These are phyloP conservation scores for Spinibarbus caldwelli DNA, from an alignment of 2,797 vertebrate genomes.

Conservation along the genomic window DNA sequence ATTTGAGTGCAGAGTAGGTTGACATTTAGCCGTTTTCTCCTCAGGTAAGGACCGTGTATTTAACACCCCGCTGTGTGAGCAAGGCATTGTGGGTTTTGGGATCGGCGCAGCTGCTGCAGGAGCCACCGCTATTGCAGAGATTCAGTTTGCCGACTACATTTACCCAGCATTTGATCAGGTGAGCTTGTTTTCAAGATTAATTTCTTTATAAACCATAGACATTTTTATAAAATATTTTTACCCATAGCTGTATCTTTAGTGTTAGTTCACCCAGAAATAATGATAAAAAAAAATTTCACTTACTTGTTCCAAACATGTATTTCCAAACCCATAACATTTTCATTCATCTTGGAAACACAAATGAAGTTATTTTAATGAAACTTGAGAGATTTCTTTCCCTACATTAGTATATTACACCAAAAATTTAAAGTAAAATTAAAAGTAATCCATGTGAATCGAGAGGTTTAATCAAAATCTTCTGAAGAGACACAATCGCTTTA, in stretches of 20 bases:
- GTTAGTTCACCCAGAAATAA: not conserved
- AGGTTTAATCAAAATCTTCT: too few species aligned
- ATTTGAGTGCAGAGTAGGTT: not conserved
- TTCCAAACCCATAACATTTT: not conserved
- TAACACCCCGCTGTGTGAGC: slow-evolving; percentile 97
- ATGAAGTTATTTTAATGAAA: too few species aligned
- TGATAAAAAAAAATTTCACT: too few species aligned
- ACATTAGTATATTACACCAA: too few species aligned
- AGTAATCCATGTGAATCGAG: too few species aligned
- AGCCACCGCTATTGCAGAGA: slow-evolving; percentile 96
- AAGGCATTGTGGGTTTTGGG: slow-evolving; percentile 98
- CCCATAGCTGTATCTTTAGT: not conserved
- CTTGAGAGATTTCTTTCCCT: too few species aligned
- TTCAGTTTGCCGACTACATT: slow-evolving; percentile 99
- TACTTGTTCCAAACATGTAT: not conserved
- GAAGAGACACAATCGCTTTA: too few species aligned
- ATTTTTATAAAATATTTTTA: not conserved
- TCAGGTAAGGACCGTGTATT: slow-evolving; percentile 97
- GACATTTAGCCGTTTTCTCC: not conserved
- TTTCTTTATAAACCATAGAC: not conserved
- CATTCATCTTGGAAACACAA: not conserved
- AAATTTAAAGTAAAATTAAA: too few species aligned
- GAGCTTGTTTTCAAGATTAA: not conserved
- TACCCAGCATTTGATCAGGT: slow-evolving; percentile 99
- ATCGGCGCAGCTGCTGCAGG: slow-evolving; percentile 92